These are phyloP conservation scores for Perithous albicinctus DNA, from an alignment of 2,888 invertebrate genomes.

Conservation along the genomic window DNA sequence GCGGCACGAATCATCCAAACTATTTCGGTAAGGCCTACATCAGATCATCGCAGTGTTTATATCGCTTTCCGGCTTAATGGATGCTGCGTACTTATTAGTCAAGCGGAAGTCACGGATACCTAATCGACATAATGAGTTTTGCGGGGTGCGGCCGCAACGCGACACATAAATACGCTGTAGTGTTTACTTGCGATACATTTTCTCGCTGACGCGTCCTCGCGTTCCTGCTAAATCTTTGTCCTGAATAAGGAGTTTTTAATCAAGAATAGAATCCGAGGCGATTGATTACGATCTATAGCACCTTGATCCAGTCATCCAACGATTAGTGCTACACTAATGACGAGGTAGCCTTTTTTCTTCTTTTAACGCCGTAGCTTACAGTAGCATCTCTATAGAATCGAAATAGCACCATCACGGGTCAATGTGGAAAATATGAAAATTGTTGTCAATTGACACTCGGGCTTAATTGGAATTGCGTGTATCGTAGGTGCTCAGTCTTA, in stretches of 20 bases:
- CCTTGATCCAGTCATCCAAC: conserved; percentile 23
- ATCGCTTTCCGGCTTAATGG: background rate
- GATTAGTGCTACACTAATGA: conserved; percentile 9
- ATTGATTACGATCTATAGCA: conserved; percentile 25
- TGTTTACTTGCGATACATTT: conserved; percentile 13
- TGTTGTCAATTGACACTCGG: background rate
- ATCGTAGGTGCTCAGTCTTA: conserved; percentile 69
- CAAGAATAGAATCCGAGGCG: conserved; percentile 30
- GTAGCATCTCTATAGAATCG: conserved; percentile 4
- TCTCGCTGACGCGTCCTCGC: conserved; percentile 36
- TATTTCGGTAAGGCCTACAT: conserved; percentile 13
- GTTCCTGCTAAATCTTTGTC: conserved; percentile 23
- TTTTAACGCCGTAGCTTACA: conserved; percentile 22
- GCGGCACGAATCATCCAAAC: background rate
- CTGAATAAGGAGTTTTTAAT: conserved; percentile 33
- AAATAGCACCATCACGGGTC: conserved; percentile 30
- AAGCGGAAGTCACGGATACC: conserved; percentile 31
- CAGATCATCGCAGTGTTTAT: background rate
- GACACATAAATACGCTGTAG: conserved; percentile 9
- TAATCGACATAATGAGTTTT: background rate
- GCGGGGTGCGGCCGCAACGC: conserved; percentile 25
- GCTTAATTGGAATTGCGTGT: conserved; percentile 27
- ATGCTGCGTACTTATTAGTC: background rate
- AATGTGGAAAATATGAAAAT: conserved; percentile 11
- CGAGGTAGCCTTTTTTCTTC: conserved; percentile 12